Base-by-base conservation (phyloP, 64 coral and sea anemone genomes). In the Stichodactyla mertensii region DNA sequence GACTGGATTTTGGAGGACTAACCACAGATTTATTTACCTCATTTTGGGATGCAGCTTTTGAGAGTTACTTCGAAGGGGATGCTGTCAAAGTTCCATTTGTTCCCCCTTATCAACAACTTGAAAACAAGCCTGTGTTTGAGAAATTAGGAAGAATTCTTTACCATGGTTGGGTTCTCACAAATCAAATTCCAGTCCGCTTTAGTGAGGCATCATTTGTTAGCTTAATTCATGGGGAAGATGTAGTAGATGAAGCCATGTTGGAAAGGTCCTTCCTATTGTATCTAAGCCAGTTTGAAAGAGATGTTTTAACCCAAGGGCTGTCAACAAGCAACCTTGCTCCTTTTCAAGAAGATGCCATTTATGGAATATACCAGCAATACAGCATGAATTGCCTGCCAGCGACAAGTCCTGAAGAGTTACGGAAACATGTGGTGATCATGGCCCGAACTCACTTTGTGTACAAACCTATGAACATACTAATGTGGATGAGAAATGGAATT, bases 261-360 rank as follows among this genome's bases (percentile, higher is more conserved):
- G 55, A 86, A 70, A 91, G 57, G 55, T 91, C 71, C 16, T 91
- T 91, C 14, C 84, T 91, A 79, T 10, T 86, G 26, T 91, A 91
- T 70, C 53, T 91, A 20, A 91, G 71, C 84, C 89, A 81, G 36
- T 91, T 81, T 80, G 84, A 91, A 91, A 86, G 89, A 55, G 89
- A 91, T 67, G 52, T 82, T 22, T 7, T 91, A 10, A 86, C 51
- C 19, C 77, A 79, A 59, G 74, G 24, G 20, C 55, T 91, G 45
- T 64, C 60, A 66, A 69, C 84, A 66, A 59, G 52, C 11, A 18
- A 67, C 7, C 57, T 83, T 64, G 78, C 87, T 24, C 5, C 56
- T 67, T 89, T 23, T 22, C 61, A 82, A 55, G 26, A 89, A 89
- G 51, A 89, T 19, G 78, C 78, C 13, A 82, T 89, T n/a, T 31